Base-by-base conservation (phyloP, 1,140 invertebrate genomes). In the Limonius californicus region DNA sequence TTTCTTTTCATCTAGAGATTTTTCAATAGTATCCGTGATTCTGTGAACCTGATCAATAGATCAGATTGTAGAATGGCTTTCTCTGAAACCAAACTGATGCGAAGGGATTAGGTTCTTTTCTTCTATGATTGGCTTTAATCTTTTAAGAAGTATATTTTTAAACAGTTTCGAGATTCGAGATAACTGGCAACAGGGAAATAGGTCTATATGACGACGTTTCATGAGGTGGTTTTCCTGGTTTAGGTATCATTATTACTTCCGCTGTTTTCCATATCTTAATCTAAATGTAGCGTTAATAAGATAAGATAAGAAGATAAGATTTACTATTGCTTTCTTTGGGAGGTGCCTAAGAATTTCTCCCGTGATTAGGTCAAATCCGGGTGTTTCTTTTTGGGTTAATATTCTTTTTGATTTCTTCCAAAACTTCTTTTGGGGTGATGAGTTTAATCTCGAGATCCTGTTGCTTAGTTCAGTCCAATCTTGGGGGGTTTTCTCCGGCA, bases 241-340 rank as follows among this genome's bases (percentile, higher is more conserved):
- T 72, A 2, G 23, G 53, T 20, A 77, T 64, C 58, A 75, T 69
- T n/a, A 74, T 70, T 8, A 76, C 68, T 59, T 71, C 56, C 1
- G 75, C 70, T 11, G 72, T 61, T 57, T 77, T 78, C 71, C 71
- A 78, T 32, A 71, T 8, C 18, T 2, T 9, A 66, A 42, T 59
- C 67, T 61, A 0, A 70, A 14, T 8, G 58, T 54, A 12, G 55
- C 55, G 20, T 71, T 67, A 16, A 57, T 61, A 0, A 69, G 15
- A n/a, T 42, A 27, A 0, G n/a, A n/a, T n/a, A n/a, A n/a, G n/a
- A n/a, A n/a, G n/a, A 57, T 60, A 0, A 69, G 3, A 54, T 2
- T 27, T 20, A 66, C 35, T 6, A 62, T 43, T 3, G 57, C 64
- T 54, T 71, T 72, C 53, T 47, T 59, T 16, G 16, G 16, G 3